Evolutionary conservation across 1,140 invertebrate genomes (phyloP), one percentile per base, ranked within the genome.

Genomic region (Drosophila kanapiae): DNA sequence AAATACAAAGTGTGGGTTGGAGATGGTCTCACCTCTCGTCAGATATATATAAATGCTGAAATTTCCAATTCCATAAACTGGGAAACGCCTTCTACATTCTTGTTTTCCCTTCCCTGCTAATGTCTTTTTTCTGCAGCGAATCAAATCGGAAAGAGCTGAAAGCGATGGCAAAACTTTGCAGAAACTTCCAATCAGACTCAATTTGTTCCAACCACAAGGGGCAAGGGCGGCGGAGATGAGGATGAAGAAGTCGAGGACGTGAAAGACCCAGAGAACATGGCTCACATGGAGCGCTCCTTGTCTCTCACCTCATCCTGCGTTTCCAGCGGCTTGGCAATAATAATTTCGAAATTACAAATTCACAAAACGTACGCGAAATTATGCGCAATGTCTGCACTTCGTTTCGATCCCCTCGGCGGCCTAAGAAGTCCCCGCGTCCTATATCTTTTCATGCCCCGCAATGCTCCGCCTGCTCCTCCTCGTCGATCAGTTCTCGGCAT

Each of bases 331-430:
- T 43, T 60, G 60, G 68, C 84, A 90, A 84, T 83, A 90, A 84
- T 88, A 84, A 90, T 84, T 90, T 82, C 69, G 45, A 90, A 90
- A 90, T 90, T 90, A 90, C 85, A 88, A 90, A 90, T 90, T 90
- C 85, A 88, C 84, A 83, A 88, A 90, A 90, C 85, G 84, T 90
- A 90, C 85, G 78, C 85, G 85, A 88, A 90, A 88, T 84, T 90
- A 90, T 90, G 78, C 81, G 75, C 61, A 90, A 90, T 90, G 85
- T 83, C 78, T 88, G 80, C 80, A 75, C 68, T 78, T 72, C 57
- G 82, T 53, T 72, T 71, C 54, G 57, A 70, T n/a, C 64, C 53
- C 37, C 49, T 53, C 35, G 31, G 18, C 49, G 40, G 42, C 60
- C 62, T 43, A 29, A 16, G 16, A 64, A 64, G 31, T 29, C 42